Conservation (phyloP, 2,888 invertebrate species). For the Euproctis similis region DNA sequence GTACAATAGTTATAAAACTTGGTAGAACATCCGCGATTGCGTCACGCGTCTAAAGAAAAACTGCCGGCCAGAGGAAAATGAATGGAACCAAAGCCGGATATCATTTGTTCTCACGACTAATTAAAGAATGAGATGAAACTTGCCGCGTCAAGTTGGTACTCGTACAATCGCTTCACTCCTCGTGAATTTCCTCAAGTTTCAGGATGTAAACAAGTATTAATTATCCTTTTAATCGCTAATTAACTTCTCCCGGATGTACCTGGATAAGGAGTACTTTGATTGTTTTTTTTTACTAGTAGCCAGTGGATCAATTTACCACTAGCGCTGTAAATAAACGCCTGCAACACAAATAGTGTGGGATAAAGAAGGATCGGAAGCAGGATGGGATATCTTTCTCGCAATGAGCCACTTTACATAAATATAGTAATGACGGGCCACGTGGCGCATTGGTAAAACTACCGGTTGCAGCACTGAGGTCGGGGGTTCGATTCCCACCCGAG, state of each 20-base stretch:
- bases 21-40: conserved; percentile 56
- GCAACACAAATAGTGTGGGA: too few species aligned
- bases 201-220: conserved; percentile 52
- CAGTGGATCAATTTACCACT: too few species aligned
- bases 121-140: conserved; percentile 32
- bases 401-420: too few species aligned
- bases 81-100: conserved; percentile 64
- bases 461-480: too few species aligned
- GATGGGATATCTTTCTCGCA: too few species aligned
- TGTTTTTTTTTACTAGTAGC: too few species aligned
- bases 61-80: conserved; percentile 53
- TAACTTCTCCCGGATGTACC: conserved; percentile 41
- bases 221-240: conserved; percentile 35
- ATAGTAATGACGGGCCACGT: too few species aligned
- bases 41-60: conserved; percentile 62
- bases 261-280: too few species aligned
- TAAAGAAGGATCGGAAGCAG: too few species aligned
- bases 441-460: too few species aligned
- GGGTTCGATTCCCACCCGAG: too few species aligned
- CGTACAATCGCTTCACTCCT: conserved; percentile 39
- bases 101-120: conserved; percentile 58
- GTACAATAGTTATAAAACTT: conserved; percentile 25
- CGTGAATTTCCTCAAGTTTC: conserved; percentile 46
- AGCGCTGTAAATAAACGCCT: too few species aligned
- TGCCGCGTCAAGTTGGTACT: conserved; percentile 26